Conservation (phyloP, 2,113 vertebrate genomes). For the Cryptomyrus ogoouensis region DNA sequence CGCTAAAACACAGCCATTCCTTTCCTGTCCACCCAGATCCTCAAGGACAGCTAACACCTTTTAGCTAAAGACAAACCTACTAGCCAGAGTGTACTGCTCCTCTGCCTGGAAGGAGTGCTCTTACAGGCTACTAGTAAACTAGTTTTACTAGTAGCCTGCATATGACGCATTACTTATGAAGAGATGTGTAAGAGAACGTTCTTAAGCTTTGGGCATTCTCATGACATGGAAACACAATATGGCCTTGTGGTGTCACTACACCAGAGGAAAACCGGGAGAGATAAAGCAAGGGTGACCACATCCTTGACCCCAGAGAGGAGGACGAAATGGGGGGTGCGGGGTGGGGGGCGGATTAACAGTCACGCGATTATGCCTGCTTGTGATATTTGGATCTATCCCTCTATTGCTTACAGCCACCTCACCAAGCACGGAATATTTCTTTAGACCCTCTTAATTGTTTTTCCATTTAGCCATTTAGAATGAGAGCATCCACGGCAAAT, state of each 20-base stretch:
- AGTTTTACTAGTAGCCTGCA: no score
- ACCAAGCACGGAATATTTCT: background rate
- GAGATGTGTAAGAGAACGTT: background rate
- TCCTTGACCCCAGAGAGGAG: background rate
- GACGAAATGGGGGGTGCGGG: background rate
- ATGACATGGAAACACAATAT: background rate
- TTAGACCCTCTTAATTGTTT: background rate
- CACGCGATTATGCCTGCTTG: no score
- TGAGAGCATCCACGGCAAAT: background rate
- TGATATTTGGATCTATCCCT: background rate
- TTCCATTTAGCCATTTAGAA: background rate
- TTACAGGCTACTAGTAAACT: background rate
- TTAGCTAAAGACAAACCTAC: background rate
- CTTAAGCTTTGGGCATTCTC: background rate
- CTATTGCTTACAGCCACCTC: background rate
- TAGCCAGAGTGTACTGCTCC: background rate
- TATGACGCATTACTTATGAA: background rate
- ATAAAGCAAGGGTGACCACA: background rate
- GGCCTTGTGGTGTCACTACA: background rate
- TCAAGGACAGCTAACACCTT: background rate
- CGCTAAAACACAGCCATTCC: background rate
- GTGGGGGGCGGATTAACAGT: no score
- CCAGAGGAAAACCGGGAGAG: background rate
- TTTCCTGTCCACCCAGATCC: background rate
- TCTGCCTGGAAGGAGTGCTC: background rate